phyloP scores from a whole-genome alignment of 2,888 invertebrate species.

The Drosophila maculinotata region DNA sequence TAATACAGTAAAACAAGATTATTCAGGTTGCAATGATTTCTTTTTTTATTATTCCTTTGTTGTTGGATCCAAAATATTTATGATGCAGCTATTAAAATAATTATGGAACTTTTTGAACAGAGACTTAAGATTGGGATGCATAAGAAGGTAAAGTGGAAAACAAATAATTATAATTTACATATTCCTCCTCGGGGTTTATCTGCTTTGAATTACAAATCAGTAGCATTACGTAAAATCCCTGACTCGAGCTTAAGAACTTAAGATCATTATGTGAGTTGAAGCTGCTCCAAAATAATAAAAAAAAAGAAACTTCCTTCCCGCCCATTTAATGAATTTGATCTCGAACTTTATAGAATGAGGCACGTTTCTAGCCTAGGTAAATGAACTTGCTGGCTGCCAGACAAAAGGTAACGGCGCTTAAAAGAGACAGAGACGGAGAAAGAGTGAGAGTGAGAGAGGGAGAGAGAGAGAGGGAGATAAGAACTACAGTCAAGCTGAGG shows the following conservation, averaged over 20 bases:
- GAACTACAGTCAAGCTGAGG: slow-evolving; percentile 17
- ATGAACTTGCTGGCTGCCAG: slow-evolving; percentile 63
- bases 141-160: not conserved
- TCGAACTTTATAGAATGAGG: slow-evolving; percentile 47
- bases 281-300: slow-evolving; percentile 2
- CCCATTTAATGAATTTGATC: slow-evolving; percentile 70
- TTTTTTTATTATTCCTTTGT: not conserved
- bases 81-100: not conserved
- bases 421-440: not conserved
- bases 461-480: not conserved
- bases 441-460: not conserved
- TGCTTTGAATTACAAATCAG: slow-evolving; percentile 6
- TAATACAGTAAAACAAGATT: not conserved
- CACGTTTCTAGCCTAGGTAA: slow-evolving; percentile 70
- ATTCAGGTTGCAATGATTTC: not conserved
- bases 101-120: not conserved
- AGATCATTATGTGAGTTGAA: slow-evolving; percentile 27
- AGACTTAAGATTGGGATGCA: not conserved
- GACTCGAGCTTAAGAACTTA: slow-evolving; percentile 12
- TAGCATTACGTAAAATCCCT: not conserved
- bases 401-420: slow-evolving; percentile 74
- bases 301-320: slow-evolving; percentile 41
- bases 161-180: not conserved
- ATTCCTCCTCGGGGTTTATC: not conserved
- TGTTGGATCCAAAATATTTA: not conserved